These are phyloP conservation scores for Macrosiphum euphorbiae DNA, from an alignment of 2,888 invertebrate species.

Conservation along the genomic window DNA sequence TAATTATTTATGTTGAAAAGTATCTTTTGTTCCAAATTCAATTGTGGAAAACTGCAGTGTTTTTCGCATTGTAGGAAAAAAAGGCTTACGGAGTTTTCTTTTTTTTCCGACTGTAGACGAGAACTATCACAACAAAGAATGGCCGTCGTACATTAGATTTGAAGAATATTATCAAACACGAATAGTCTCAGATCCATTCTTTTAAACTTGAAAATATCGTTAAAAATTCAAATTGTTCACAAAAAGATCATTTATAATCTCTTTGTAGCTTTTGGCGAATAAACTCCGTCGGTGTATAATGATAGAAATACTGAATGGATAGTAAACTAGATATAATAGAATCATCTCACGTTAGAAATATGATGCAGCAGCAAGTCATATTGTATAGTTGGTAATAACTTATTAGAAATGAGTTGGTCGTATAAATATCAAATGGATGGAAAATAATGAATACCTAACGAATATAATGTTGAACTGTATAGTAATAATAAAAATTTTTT, in stretches of 20 bases:
- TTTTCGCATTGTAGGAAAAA: background rate
- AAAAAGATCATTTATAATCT: background rate
- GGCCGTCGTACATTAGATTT: background rate
- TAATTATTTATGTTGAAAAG: background rate
- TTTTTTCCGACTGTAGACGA: background rate
- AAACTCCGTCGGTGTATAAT: background rate
- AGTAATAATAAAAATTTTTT: background rate
- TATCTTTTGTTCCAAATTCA: constrained; percentile 2
- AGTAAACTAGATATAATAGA: background rate
- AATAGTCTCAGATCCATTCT: background rate
- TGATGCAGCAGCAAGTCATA: background rate
- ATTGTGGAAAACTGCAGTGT: background rate
- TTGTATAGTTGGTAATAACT: background rate
- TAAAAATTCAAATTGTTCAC: background rate
- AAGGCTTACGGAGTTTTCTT: background rate
- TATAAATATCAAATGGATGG: background rate
- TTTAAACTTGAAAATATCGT: background rate
- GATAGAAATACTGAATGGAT: background rate
- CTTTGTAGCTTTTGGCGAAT: background rate
- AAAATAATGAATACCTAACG: background rate
- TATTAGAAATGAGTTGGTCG: background rate
- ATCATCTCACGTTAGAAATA: background rate
- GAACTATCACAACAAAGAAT: background rate
- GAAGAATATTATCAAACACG: background rate
- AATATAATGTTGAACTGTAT: background rate